Percentiles rank a stretch among this genome's conserved stretches.
phyloP scores from a whole-genome alignment of 2,113 vertebrate species.

The Stictonetta naevosa region DNA sequence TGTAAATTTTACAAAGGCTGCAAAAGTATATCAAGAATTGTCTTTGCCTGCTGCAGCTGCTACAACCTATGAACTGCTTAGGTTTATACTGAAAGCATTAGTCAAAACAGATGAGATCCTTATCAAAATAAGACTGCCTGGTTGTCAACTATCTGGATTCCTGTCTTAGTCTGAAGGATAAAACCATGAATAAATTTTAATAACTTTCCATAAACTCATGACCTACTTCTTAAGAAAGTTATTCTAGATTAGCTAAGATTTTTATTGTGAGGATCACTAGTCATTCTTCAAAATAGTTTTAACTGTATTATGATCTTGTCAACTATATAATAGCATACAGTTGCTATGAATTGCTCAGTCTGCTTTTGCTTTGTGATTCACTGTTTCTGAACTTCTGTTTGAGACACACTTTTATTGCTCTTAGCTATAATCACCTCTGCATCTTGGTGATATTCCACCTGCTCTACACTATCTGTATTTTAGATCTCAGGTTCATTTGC shows the following conservation, averaged over 20 bases:
- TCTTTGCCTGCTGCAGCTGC: not conserved
- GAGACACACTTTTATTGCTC: not conserved
- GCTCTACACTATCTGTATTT: not conserved
- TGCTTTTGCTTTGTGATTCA: not conserved
- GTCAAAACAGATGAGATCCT: not conserved
- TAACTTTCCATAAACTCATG: not conserved
- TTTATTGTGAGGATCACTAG: not conserved
- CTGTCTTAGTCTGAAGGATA: not conserved
- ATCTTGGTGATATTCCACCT: not conserved
- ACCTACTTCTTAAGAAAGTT: not conserved
- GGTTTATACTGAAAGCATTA: not conserved
- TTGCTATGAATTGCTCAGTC: not conserved
- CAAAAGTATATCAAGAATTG: not conserved
- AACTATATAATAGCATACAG: not conserved
- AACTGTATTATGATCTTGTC: not conserved
- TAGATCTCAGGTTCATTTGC: not conserved
- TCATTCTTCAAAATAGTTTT: not conserved
- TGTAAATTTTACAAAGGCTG: not conserved
- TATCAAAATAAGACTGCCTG: not conserved
- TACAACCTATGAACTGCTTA: not conserved
- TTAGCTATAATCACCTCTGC: not conserved
- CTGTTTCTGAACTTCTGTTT: not conserved
- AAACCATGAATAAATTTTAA: not conserved
- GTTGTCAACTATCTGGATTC: not conserved
- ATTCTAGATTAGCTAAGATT: not conserved